phyloP scores from a whole-genome alignment of 2,113 vertebrate species.

The Saguinus midas region DNA sequence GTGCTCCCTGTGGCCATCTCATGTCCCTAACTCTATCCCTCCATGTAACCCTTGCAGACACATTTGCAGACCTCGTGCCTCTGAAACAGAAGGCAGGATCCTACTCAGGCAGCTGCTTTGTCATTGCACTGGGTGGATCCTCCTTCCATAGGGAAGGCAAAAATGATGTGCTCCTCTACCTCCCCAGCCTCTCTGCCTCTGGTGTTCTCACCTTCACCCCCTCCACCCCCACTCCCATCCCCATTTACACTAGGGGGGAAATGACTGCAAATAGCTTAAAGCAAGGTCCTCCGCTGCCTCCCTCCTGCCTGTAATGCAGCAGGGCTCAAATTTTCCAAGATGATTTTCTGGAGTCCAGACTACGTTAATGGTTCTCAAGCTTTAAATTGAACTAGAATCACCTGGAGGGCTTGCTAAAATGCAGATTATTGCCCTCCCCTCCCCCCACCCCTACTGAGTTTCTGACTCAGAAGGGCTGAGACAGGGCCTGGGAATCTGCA shows the following conservation, averaged over 20 bases:
- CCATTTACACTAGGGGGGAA: neutral
- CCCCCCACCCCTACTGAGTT: neutral
- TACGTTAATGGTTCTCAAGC: neutral
- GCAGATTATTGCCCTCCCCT: too few relatives aligned
- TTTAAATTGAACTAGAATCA: neutral
- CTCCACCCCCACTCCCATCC: neutral
- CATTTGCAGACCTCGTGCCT: neutral
- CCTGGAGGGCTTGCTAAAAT: neutral
- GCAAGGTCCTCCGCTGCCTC: neutral
- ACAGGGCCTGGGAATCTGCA: neutral
- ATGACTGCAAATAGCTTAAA: neutral
- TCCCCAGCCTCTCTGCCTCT: neutral
- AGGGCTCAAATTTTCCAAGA: neutral
- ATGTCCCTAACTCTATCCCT: neutral
- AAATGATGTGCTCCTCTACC: neutral
- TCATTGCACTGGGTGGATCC: neutral
- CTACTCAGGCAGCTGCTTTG: neutral
- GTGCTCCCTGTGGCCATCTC: neutral
- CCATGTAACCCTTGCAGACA: neutral
- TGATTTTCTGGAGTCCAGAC: neutral
- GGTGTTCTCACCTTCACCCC: neutral
- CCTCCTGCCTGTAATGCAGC: neutral
- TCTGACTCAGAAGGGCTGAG: neutral
- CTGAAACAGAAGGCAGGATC: neutral
- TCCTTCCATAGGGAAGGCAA: neutral